Conservation (phyloP, 2,888 invertebrate species). For the Zootermopsis nevadensis region DNA sequence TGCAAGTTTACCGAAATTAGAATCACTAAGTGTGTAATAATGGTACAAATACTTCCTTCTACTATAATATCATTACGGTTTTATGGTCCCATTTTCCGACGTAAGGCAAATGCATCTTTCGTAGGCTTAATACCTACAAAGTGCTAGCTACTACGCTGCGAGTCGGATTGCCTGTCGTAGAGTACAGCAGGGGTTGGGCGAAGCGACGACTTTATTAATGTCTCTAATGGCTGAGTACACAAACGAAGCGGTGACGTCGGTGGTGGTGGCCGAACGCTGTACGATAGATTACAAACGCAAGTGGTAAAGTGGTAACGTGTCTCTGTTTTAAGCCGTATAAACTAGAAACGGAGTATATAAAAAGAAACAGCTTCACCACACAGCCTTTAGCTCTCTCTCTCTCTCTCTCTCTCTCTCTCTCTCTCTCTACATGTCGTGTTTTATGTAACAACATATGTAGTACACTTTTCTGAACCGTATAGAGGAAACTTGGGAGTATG, state of each 20-base stretch:
- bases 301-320: background rate
- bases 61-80: conserved; percentile 3
- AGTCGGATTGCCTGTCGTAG: background rate
- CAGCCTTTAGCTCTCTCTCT: no score
- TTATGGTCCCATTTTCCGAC: background rate
- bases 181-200: background rate
- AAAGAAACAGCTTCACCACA: no score
- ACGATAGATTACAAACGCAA: conserved; percentile 20
- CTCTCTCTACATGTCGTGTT: no score
- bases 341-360: no score
- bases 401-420: no score
- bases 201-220: conserved; percentile 26
- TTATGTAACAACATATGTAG: no score
- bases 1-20: background rate
- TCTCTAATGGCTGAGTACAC: conserved; percentile 39
- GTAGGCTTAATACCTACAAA: background rate
- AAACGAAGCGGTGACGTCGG: background rate
- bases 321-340: background rate
- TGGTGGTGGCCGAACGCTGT: background rate
- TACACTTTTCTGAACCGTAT: no score
- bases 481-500: no score
- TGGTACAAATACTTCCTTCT: background rate
- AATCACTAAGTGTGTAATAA: background rate
- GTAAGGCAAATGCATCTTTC: background rate
- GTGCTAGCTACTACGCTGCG: background rate